Evolutionary conservation across 2,888 invertebrate genomes (phyloP).

Genomic region (Patella caerulea): DNA sequence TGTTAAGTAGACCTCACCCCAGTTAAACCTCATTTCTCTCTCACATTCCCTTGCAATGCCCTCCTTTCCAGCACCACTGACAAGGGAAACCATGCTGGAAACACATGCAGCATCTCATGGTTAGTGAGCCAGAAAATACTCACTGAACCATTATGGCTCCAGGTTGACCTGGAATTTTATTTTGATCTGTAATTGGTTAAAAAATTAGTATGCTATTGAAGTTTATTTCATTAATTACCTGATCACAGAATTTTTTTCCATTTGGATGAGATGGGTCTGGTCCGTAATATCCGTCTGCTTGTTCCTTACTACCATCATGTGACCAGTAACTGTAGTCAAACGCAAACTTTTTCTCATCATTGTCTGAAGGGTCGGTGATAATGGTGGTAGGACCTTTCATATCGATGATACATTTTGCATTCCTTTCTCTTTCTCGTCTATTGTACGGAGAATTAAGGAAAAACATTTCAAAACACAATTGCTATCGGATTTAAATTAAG

Average conservation of each 20-base stretch:
- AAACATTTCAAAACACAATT: not conserved
- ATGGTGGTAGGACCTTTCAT: slow-evolving; percentile 73
- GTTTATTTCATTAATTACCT: slow-evolving; percentile 69
- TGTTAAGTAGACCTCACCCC: too few species aligned
- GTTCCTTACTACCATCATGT: slow-evolving; percentile 74
- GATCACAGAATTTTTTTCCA: slow-evolving; percentile 74
- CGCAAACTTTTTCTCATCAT: slow-evolving; percentile 72
- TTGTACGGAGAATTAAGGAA: slow-evolving; percentile 66
- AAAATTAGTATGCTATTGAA: not conserved
- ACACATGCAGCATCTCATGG: not conserved
- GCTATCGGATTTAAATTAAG: not conserved
- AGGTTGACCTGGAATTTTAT: not conserved
- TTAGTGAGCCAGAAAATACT: too few species aligned
- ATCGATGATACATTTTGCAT: slow-evolving; percentile 72
- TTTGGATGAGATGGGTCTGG: slow-evolving; percentile 71
- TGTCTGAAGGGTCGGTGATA: slow-evolving; percentile 72
- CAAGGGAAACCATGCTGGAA: too few species aligned
- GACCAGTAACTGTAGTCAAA: slow-evolving; percentile 77
- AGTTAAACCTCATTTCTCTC: too few species aligned
- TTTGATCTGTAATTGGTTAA: not conserved
- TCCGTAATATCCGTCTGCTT: slow-evolving; percentile 71
- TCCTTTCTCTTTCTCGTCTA: slow-evolving; percentile 73
- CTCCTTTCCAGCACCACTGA: too few species aligned
- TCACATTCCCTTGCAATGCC: too few species aligned
- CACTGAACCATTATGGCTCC: too few species aligned